A percentile compares a stretch with the other conserved stretches of the same genome.
These are phyloP conservation scores for Otocyon megalotis DNA, from an alignment of 2,113 vertebrate species.

Conservation along the genomic window DNA sequence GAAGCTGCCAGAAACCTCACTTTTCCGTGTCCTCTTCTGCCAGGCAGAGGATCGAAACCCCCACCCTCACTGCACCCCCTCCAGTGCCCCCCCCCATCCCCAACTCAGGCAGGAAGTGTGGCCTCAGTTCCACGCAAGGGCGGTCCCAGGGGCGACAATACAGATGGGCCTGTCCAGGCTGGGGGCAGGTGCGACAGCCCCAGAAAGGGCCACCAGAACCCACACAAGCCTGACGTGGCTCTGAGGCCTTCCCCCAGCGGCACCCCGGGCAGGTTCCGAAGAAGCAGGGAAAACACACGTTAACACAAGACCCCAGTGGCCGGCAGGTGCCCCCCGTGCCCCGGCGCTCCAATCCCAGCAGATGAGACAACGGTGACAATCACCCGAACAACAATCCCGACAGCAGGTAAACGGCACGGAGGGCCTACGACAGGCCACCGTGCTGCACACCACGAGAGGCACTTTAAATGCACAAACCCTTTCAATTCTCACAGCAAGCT, in stretches of 20 bases:
- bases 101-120: conserved; percentile 60
- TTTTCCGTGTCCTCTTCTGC: neutral
- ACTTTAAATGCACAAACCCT: fast-evolving
- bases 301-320: neutral
- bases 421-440: neutral
- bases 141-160: neutral
- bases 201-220: neutral
- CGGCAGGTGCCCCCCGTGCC: neutral
- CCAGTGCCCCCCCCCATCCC: neutral
- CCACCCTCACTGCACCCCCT: neutral
- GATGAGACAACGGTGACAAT: fast-evolving
- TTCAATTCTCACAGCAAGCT: neutral
- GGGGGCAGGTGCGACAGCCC: neutral
- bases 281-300: neutral
- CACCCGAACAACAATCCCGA: fast-evolving
- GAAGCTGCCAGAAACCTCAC: conserved; percentile 46
- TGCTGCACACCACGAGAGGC: fast-evolving
- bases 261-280: fast-evolving
- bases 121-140: neutral
- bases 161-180: neutral
- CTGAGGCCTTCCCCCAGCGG: neutral
- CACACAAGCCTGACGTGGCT: neutral
- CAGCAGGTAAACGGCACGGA: fast-evolving
- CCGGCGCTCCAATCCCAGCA: neutral
- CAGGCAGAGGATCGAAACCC: neutral